A percentile compares a stretch with the other conserved stretches of the same genome.
Evolutionary conservation across 2,797 vertebrate genomes (phyloP).

Genomic region (Sarcophilus harrisii): DNA sequence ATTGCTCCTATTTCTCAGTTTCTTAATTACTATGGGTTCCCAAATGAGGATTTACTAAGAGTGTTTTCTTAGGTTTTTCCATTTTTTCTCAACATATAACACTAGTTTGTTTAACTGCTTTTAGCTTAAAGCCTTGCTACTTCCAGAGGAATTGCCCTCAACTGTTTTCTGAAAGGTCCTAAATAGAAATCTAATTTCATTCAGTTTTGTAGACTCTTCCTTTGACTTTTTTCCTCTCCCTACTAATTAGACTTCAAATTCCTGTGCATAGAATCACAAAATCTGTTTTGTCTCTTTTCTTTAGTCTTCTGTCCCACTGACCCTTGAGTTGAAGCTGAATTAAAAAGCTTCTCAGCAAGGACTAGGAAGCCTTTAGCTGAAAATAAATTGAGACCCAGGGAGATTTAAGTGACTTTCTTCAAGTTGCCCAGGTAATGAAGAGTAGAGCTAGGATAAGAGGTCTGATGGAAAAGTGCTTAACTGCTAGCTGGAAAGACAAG

Average conservation of each 20-base stretch:
- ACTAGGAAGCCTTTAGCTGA: background rate
- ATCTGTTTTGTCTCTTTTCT: background rate
- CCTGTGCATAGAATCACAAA: background rate
- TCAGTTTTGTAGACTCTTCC: background rate
- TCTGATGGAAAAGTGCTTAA: background rate
- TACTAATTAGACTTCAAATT: background rate
- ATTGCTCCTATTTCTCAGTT: background rate
- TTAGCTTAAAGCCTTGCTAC: background rate
- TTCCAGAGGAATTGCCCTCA: background rate
- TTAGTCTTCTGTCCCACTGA: background rate
- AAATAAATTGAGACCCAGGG: background rate
- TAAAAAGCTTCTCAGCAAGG: background rate
- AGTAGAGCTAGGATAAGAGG: background rate
- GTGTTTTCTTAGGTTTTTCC: background rate
- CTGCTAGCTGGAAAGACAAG: background rate
- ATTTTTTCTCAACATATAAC: background rate
- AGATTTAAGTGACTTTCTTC: background rate
- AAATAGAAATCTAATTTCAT: background rate
- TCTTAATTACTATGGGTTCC: background rate
- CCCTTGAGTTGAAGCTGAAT: background rate
- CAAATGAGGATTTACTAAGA: background rate
- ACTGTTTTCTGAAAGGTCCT: background rate
- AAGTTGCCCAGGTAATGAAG: background rate
- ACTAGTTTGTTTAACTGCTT: background rate
- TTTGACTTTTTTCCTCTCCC: background rate